Conservation (phyloP, 1,140 invertebrate species). For the Eupeodes corollae region DNA sequence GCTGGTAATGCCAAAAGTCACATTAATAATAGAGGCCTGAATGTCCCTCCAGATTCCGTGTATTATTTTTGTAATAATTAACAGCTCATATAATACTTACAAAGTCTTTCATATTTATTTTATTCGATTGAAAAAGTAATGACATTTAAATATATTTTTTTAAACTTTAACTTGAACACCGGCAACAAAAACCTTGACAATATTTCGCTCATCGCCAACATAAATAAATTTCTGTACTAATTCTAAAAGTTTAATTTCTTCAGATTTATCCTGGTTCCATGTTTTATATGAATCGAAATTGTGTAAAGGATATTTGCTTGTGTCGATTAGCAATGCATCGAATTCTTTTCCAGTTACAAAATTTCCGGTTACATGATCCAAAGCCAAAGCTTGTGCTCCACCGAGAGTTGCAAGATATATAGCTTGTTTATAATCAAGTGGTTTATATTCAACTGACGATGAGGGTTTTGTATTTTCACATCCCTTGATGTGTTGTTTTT, state of each 20-base stretch:
- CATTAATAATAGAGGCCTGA: no score
- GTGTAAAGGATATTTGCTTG: constrained; percentile 44
- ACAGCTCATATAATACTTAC: no score
- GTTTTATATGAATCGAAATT: constrained; percentile 31
- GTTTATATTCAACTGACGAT: constrained; percentile 19
- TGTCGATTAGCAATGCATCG: constrained; percentile 65
- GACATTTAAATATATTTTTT: no score
- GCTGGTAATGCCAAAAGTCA: no score
- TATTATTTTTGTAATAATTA: no score
- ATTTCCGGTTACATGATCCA: constrained; percentile 65
- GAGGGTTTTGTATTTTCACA: constrained; percentile 8
- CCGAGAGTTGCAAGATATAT: constrained; percentile 78
- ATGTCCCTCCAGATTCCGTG: no score
- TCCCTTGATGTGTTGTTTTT: constrained; percentile 28
- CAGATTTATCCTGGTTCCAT: constrained; percentile 8
- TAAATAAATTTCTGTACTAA: constrained; percentile 72
- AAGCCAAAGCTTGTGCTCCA: constrained; percentile 63
- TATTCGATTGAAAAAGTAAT: no score
- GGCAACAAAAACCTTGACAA: constrained; percentile 61
- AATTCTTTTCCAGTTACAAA: constrained; percentile 73
- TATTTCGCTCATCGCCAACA: constrained; percentile 75
- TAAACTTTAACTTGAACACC: constrained; percentile 47
- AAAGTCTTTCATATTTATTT: no score
- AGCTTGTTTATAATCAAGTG: constrained; percentile 62
- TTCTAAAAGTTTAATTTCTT: constrained; percentile 39